Evolutionary conservation across 2,888 invertebrate species (phyloP).

Genomic region (Meliscaeva auricollis): DNA sequence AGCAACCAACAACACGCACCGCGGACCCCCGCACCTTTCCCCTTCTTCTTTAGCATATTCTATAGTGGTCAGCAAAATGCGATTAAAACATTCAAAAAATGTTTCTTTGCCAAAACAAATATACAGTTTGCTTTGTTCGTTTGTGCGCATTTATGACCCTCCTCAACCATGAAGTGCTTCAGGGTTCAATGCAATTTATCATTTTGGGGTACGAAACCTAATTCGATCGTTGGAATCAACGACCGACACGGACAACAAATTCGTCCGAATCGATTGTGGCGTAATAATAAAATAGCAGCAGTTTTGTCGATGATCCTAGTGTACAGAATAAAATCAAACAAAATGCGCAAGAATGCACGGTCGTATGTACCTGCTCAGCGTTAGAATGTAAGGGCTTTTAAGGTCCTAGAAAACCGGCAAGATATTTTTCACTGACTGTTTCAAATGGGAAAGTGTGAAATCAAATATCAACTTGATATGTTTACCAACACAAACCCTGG

Average conservation of each 20-base stretch:
- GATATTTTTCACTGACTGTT: no score
- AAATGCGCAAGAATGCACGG: no score
- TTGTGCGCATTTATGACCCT: slow-evolving; percentile 18
- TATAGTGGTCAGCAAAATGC: slow-evolving; percentile 15
- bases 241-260: slow-evolving; percentile 50
- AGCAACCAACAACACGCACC: no score
- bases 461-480: no score
- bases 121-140: slow-evolving; percentile 39
- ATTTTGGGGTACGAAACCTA: slow-evolving; percentile 53
- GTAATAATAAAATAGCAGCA: slow-evolving; percentile 67
- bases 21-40: no score
- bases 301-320: slow-evolving; percentile 48
- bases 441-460: no score
- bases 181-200: slow-evolving; percentile 61
- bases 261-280: slow-evolving; percentile 68
- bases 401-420: no score
- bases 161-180: slow-evolving; percentile 39
- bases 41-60: no score
- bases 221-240: slow-evolving; percentile 56
- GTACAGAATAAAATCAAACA: not conserved
- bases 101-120: slow-evolving; percentile 53
- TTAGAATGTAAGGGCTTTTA: no score
- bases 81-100: slow-evolving; percentile 62
- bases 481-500: no score
- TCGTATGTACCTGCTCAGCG: no score